Base-by-base conservation (phyloP, 2,888 invertebrate genomes). In the Rhagonycha fulva region DNA sequence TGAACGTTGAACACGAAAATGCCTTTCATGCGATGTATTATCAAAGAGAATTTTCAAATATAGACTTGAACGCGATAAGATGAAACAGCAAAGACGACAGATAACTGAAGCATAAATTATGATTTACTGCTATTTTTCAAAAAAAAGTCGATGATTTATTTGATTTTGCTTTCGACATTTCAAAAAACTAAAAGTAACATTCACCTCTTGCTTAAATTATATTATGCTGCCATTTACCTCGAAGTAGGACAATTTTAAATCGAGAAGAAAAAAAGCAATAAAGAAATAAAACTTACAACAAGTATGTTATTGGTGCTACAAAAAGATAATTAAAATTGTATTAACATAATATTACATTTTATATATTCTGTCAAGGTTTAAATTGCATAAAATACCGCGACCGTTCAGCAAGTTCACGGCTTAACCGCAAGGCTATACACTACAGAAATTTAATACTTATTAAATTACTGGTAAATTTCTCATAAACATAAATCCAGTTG, bases 81-180 rank as follows among this genome's bases (percentile, higher is more conserved):
- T 72, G 63, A 66, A 72, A 72, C 67, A 72, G 71, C 71, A 72
- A 72, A 72, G 71, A 72, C 71, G 71, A 72, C 71, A 72, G 71
- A 72, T 72, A 72, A 72, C 66, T 72, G 71, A 72, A 72, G 71
- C 71, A 72, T 72, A 72, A 72, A 72, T 72, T 72, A 67, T 72
- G 66, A 72, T 72, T 63, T 66, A 66, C 71, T 66, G 63, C 63
- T 66, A 24, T 72, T 72, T 60, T 72, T 66, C 66, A 23, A 32
- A 72, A 62, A n/a, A 32, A 72, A 66, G 71, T 32, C 66, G 71
- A 66, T 67, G 67, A 72, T 72, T 67, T 62, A 66, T 72, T 72
- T 72, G 71, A 63, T 67, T 47, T 66, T 23, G 63, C 24, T 66
- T 66, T 66, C 12, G 7, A n/a, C 47, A 2, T 47, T 9, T 47